phyloP scores from a whole-genome alignment of 2,797 vertebrate genomes.

The Fundulus diaphanus region DNA sequence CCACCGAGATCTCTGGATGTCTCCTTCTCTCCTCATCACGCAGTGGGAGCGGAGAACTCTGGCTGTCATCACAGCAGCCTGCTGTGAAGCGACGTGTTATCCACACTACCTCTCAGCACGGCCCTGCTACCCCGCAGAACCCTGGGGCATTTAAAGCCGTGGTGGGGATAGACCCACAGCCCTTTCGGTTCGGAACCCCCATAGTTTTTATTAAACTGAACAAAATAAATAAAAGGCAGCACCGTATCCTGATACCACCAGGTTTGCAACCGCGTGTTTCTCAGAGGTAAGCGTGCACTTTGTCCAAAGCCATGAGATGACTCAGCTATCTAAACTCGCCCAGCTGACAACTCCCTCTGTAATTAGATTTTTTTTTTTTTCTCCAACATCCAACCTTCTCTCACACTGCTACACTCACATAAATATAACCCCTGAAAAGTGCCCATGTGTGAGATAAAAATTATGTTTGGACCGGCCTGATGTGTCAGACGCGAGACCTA shows the following conservation, averaged over 20 bases:
- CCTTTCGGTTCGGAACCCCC: too few relatives aligned
- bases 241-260: too few relatives aligned
- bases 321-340: constrained; percentile 54
- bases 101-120: too few relatives aligned
- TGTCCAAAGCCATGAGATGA: background rate
- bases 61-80: too few relatives aligned
- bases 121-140: too few relatives aligned
- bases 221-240: background rate
- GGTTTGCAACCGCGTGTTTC: background rate
- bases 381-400: constrained; percentile 13
- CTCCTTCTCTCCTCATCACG: too few relatives aligned
- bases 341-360: constrained; percentile 42
- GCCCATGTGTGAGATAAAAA: constrained; percentile 30
- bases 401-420: constrained; percentile 4
- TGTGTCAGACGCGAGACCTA: background rate
- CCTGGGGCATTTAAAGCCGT: too few relatives aligned
- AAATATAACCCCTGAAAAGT: constrained; percentile 15
- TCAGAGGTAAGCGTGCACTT: background rate
- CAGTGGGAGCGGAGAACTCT: too few relatives aligned
- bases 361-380: constrained; percentile 23
- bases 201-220: background rate
- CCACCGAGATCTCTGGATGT: too few relatives aligned
- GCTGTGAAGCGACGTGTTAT: too few relatives aligned
- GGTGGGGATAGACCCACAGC: too few relatives aligned
- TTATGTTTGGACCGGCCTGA: constrained; percentile 20